Conservation (phyloP, 2,888 invertebrate genomes). For the Marasmarcha lunaedactyla region DNA sequence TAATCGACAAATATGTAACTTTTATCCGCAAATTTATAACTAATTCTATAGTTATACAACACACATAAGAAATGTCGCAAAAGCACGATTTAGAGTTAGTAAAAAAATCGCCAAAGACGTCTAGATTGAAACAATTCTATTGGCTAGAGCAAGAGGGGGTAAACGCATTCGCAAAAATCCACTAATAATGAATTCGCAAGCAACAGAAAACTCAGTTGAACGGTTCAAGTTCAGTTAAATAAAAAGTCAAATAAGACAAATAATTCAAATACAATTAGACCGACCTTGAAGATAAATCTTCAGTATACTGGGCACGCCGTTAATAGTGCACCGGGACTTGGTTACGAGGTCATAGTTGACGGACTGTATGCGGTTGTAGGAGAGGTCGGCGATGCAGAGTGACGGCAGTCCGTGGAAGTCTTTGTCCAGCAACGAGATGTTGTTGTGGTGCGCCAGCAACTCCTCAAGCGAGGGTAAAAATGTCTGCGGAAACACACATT, state of each 20-base stretch:
- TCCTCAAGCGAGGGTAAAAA: constrained; percentile 82
- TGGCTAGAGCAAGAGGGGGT: too few relatives aligned
- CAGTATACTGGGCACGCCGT: constrained; percentile 81
- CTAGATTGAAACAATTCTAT: too few relatives aligned
- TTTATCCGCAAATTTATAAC: neutral
- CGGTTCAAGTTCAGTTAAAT: too few relatives aligned
- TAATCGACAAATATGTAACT: constrained; percentile 20
- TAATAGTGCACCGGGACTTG: constrained; percentile 83
- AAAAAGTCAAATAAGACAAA: too few relatives aligned
- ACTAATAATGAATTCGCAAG: too few relatives aligned
- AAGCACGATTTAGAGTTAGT: too few relatives aligned
- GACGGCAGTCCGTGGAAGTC: constrained; percentile 88
- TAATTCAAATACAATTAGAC: too few relatives aligned
- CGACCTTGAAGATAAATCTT: constrained; percentile 86
- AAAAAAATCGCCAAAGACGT: too few relatives aligned
- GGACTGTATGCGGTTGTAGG: constrained; percentile 79
- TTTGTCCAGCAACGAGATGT: constrained; percentile 78
- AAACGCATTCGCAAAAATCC: too few relatives aligned
- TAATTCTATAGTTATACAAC: constrained; percentile 1
- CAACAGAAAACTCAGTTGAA: too few relatives aligned
- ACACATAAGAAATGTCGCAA: too few relatives aligned
- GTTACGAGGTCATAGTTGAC: constrained; percentile 82
- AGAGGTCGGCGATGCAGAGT: constrained; percentile 83
- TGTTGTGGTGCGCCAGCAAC: constrained; percentile 82
- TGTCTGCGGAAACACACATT: constrained; percentile 68